phyloP scores from a whole-genome alignment of 1,140 invertebrate species.

The Drosophila ananassae region DNA sequence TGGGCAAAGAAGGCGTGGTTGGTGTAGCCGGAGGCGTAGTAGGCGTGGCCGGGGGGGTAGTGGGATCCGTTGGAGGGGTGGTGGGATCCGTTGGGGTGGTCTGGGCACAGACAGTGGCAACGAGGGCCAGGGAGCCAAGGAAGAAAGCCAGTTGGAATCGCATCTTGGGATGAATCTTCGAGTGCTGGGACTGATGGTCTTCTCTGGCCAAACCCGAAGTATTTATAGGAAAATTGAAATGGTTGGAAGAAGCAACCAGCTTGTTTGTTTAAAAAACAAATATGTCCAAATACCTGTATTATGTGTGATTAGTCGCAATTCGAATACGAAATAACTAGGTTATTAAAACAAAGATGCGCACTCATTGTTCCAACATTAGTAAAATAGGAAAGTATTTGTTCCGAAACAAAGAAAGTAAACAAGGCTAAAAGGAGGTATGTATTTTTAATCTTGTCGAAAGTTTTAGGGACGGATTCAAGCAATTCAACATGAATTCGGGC shows the following conservation, averaged over 20 bases:
- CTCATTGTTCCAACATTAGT: too few relatives aligned
- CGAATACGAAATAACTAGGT: too few relatives aligned
- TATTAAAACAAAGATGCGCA: too few relatives aligned
- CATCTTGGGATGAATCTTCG: too few relatives aligned
- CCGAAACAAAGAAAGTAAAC: too few relatives aligned
- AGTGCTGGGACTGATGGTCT: background rate
- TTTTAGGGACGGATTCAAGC: too few relatives aligned
- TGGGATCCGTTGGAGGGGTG: background rate
- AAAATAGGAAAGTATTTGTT: too few relatives aligned
- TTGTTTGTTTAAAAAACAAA: background rate
- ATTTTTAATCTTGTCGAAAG: too few relatives aligned
- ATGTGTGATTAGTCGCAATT: too few relatives aligned
- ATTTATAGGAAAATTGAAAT: background rate
- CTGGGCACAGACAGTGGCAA: background rate
- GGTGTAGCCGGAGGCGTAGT: background rate
- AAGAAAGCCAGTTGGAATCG: constrained; percentile 1
- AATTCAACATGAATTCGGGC: too few relatives aligned
- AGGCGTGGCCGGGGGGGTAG: background rate
- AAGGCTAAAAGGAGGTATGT: too few relatives aligned
- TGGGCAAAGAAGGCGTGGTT: background rate
- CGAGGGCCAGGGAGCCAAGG: background rate
- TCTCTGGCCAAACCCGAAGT: background rate
- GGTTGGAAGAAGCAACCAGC: background rate
- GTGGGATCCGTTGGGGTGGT: background rate
- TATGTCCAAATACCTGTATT: too few relatives aligned